These are phyloP conservation scores for Gibbula magus DNA, from an alignment of 2,888 invertebrate species.

Conservation along the genomic window DNA sequence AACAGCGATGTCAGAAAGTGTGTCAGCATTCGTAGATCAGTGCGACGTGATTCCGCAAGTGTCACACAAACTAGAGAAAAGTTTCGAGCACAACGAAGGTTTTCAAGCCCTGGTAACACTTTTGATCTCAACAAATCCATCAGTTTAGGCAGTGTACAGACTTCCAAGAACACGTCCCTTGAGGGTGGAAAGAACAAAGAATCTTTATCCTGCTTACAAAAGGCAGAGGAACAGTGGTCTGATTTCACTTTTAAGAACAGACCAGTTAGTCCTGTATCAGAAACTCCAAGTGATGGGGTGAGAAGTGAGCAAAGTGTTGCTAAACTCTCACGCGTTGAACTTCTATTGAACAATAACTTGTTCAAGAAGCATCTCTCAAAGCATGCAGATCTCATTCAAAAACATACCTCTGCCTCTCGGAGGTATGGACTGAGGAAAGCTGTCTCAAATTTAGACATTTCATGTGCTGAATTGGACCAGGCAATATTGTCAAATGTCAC, in stretches of 20 bases:
- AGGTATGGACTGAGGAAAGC: slow-evolving; percentile 50
- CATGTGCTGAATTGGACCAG: slow-evolving; percentile 30
- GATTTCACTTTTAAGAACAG: not conserved
- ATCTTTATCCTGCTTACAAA: too few species aligned
- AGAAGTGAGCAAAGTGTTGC: slow-evolving; percentile 31
- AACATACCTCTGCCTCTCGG: slow-evolving; percentile 14
- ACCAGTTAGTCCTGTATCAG: not conserved
- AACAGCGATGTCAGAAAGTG: not conserved
- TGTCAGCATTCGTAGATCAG: slow-evolving; percentile 2
- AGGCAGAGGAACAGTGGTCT: too few species aligned
- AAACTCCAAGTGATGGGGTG: not conserved
- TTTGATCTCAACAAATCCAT: not conserved
- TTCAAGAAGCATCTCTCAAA: slow-evolving; percentile 59
- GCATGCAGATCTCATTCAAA: slow-evolving; percentile 48
- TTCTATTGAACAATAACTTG: slow-evolving; percentile 54
- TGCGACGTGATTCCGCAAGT: not conserved
- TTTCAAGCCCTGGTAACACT: not conserved
- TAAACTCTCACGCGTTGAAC: slow-evolving; percentile 50
- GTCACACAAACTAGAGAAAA: not conserved
- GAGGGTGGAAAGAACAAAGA: too few species aligned
- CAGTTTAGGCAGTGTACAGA: not conserved
- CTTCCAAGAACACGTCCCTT: too few species aligned
- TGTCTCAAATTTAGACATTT: slow-evolving; percentile 56
- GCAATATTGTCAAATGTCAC: not conserved
- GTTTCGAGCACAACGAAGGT: not conserved